Evolutionary conservation across 2,113 vertebrate genomes (phyloP).

Genomic region (Hippocampus barbouri): DNA sequence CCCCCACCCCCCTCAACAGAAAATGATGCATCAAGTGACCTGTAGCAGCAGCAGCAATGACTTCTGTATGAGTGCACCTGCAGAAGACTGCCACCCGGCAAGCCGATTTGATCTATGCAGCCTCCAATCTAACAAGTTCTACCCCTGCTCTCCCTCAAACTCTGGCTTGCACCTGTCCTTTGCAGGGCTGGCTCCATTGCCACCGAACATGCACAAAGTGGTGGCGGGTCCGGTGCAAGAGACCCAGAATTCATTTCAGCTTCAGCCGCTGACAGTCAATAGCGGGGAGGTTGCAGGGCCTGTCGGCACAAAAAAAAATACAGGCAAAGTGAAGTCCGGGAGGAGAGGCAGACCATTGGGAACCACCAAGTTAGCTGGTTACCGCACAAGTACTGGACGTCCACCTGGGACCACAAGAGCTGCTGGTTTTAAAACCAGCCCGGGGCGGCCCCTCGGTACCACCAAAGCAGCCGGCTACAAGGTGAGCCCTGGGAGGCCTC

Average conservation of each 20-base stretch:
- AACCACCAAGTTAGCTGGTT: conserved; percentile 95
- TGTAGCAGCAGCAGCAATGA: conserved; percentile 77
- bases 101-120: conserved; percentile 90
- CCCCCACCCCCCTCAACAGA: conserved; percentile 70
- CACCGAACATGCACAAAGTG: conserved; percentile 84
- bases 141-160: conserved; percentile 76
- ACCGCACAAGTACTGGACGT: conserved; percentile 95
- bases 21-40: conserved; percentile 97
- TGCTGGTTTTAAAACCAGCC: conserved; percentile 98
- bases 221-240: conserved; percentile 89
- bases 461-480: conserved; percentile 98
- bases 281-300: conserved; percentile 74
- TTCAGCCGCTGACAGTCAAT: conserved; percentile 78
- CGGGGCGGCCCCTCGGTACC: conserved; percentile 93
- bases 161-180: conserved; percentile 75
- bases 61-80: conserved; percentile 86
- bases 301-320: conserved; percentile 93
- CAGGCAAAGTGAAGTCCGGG: conserved; percentile 87
- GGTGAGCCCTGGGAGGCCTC: conserved; percentile 96
- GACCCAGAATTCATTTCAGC: conserved; percentile 78
- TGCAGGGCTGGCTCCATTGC: conserved; percentile 65
- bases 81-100: conserved; percentile 82
- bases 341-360: conserved; percentile 91
- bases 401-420: conserved; percentile 96
- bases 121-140: conserved; percentile 86